Evolutionary conservation across 2,888 invertebrate genomes (phyloP).

Genomic region (Acanthacorydalis orientalis): DNA sequence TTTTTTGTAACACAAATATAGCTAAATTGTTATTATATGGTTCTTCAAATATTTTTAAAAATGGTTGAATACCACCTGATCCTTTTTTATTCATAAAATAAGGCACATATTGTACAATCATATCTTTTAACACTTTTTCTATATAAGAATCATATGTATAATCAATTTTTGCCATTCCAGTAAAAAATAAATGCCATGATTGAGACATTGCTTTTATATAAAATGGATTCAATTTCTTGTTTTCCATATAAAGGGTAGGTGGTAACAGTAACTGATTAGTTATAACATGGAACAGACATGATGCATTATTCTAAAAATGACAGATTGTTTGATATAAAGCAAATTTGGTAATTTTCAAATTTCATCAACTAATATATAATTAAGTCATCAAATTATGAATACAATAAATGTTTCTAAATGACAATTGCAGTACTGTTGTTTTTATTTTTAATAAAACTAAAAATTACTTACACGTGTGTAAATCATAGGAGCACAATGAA

Average conservation of each 20-base stretch:
- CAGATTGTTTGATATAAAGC: background rate
- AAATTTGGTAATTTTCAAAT: no score
- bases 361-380: no score
- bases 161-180: constrained; percentile 31
- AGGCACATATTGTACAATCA: constrained; percentile 22
- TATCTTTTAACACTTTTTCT: constrained; percentile 28
- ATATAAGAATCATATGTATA: constrained; percentile 29
- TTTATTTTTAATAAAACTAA: background rate
- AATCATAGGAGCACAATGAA: background rate
- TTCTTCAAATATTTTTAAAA: constrained; percentile 7
- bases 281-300: constrained; percentile 31
- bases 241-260: constrained; percentile 28
- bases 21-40: constrained; percentile 9
- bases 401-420: no score
- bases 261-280: constrained; percentile 33
- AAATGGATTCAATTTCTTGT: constrained; percentile 21
- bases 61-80: constrained; percentile 4
- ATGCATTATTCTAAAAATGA: constrained; percentile 1
- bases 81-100: constrained; percentile 13
- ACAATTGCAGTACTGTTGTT: background rate
- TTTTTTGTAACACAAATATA: constrained; percentile 12
- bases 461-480: background rate
- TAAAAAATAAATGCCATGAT: constrained; percentile 33
- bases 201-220: constrained; percentile 29
- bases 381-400: no score